phyloP scores from a whole-genome alignment of 2,113 vertebrate species.

The Pipra filicauda region DNA sequence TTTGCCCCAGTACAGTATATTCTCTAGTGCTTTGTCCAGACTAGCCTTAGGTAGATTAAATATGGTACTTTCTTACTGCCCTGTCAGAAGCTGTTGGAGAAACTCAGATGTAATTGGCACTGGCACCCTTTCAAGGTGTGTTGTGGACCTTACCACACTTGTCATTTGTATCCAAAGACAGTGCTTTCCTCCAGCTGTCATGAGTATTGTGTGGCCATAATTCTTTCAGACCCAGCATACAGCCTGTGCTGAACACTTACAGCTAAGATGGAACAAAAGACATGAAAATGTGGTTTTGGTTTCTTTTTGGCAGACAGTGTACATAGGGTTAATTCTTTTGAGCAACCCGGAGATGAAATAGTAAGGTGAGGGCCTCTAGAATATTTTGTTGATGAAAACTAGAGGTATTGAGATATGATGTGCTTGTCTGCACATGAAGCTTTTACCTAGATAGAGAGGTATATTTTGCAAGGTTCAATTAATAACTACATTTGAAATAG shows the following conservation, averaged over 20 bases:
- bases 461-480: not conserved
- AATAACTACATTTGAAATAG: not conserved
- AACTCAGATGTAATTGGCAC: constrained; percentile 54
- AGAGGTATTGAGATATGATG: not conserved
- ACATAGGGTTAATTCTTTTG: constrained; percentile 60
- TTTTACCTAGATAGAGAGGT: not conserved
- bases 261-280: constrained; percentile 65
- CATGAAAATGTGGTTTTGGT: constrained; percentile 71
- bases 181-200: constrained; percentile 49
- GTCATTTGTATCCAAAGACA: constrained; percentile 62
- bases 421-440: constrained; percentile 11
- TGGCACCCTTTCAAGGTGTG: constrained; percentile 47
- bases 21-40: constrained; percentile 32
- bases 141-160: constrained; percentile 55
- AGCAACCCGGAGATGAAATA: constrained; percentile 31
- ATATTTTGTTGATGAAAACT: constrained; percentile 44
- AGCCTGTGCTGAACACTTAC: constrained; percentile 50
- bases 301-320: constrained; percentile 73
- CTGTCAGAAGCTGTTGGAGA: constrained; percentile 57
- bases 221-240: constrained; percentile 46
- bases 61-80: constrained; percentile 41
- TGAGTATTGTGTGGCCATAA: constrained; percentile 55
- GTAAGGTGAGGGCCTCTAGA: not conserved
- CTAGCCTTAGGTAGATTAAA: constrained; percentile 67
- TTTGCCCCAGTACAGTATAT: not conserved